phyloP scores from a whole-genome alignment of 2,113 vertebrate species.

The Oncorhynchus clarkii region DNA sequence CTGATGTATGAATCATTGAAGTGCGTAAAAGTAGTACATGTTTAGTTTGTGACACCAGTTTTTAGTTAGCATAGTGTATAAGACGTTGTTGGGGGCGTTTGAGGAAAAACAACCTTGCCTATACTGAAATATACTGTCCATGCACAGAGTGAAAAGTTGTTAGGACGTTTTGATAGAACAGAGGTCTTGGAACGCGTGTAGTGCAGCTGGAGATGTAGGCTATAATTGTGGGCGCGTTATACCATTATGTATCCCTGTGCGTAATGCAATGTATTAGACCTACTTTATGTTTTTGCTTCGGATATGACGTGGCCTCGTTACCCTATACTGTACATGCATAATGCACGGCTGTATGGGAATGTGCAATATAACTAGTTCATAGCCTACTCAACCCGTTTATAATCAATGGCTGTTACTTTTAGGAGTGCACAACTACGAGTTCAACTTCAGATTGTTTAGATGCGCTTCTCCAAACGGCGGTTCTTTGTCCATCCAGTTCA shows the following conservation, averaged over 20 bases:
- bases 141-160: not conserved
- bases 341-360: not conserved
- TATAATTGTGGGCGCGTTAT: not conserved
- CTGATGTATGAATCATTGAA: not conserved
- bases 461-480: not conserved
- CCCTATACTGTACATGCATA: not conserved
- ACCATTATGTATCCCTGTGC: not conserved
- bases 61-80: no score
- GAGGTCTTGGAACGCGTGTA: not conserved
- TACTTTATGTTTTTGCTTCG: not conserved
- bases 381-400: not conserved
- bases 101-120: no score
- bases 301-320: not conserved
- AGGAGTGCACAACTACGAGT: not conserved
- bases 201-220: not conserved
- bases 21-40: no score
- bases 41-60: no score
- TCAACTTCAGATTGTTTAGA: not conserved
- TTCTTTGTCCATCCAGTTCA: conserved; percentile 36
- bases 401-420: not conserved
- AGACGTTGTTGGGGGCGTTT: no score
- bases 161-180: not conserved
- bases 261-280: not conserved
- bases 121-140: not conserved
- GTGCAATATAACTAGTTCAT: not conserved